Evolutionary conservation across 2,797 vertebrate species (phyloP), one percentile per base, ranked within the genome.

Genomic region (Sebastes taczanowskii): DNA sequence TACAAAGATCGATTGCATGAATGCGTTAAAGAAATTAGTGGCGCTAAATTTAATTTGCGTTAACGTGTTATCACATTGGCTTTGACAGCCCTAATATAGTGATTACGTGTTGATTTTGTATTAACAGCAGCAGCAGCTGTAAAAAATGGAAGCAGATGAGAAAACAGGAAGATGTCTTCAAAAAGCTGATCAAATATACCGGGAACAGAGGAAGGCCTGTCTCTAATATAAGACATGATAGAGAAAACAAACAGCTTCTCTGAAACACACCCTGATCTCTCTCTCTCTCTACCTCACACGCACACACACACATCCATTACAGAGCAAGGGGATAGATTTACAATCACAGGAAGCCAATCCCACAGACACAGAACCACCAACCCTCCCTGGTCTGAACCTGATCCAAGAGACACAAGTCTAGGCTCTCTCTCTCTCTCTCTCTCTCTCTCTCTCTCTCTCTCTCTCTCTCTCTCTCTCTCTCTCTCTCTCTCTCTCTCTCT

Each of bases 271-370:
- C 77, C 85, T 81, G 46, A 73, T 80, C 71, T 74, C 77, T 56
- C 27, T 49, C 60, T 55, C 60, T 55, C 18, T 3, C 32, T 56
- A 38, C 38, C 38, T 38, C 77, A 79, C 77, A 77, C 27, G 69
- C 64, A 38, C 74, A 74, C 53, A 74, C 53, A 69, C 73, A 81
- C 80, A 81, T 79, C 71, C 81, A 86, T 72, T 76, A 81, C 82
- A 85, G 77, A 71, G 81, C 65, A 38, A 66, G 66, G 35, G 85
- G 88, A 90, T 88, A 91, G 64, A 82, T 87, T 93, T 89, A 94
- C 91, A 93, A 91, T 93, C 88, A 85, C 90, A 92, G 91, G 91
- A 93, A 93, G 87, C 87, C 90, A 74, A 85, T 87, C 90, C 89
- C 89, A 85, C 81, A 81, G 81, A 89, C 81, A 86, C 68, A 78